A percentile compares a stretch with the other conserved stretches of the same genome.
phyloP scores from a whole-genome alignment of 2,113 vertebrate genomes.

The Cettia cetti region DNA sequence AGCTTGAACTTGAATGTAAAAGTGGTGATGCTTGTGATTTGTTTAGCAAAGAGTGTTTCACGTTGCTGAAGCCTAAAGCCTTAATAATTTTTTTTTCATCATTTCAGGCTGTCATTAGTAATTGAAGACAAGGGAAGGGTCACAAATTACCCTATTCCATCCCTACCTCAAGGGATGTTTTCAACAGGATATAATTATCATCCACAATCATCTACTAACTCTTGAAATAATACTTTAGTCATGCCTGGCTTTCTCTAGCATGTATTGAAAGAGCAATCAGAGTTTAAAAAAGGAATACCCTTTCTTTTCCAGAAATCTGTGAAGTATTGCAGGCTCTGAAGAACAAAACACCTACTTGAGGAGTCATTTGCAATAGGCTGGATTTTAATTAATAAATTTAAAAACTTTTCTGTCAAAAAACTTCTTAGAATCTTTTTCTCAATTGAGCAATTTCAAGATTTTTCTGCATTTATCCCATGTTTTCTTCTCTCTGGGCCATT shows the following conservation, averaged over 20 bases:
- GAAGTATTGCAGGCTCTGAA: not conserved
- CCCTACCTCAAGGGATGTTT: not conserved
- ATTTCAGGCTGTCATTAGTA: not conserved
- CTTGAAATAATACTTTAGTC: not conserved
- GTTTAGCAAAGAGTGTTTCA: not conserved
- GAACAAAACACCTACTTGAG: not conserved
- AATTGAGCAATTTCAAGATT: not conserved
- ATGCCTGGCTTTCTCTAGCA: not conserved
- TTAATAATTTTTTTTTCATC: not conserved
- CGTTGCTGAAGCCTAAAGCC: not conserved
- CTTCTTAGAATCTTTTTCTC: not conserved
- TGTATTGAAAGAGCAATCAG: not conserved
- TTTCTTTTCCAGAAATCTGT: not conserved
- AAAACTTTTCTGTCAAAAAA: not conserved
- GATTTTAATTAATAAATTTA: not conserved
- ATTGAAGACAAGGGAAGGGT: not conserved
- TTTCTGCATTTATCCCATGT: not conserved
- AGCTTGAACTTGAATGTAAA: not conserved
- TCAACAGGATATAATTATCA: not conserved
- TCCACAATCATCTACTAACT: not conserved
- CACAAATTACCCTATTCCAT: not conserved
- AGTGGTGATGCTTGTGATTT: not conserved
- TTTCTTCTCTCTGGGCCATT: not conserved
- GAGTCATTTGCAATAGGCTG: not conserved
- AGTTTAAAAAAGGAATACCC: not conserved